These are phyloP conservation scores for Ovis canadensis DNA, from an alignment of 2,113 vertebrate species.

Conservation along the genomic window DNA sequence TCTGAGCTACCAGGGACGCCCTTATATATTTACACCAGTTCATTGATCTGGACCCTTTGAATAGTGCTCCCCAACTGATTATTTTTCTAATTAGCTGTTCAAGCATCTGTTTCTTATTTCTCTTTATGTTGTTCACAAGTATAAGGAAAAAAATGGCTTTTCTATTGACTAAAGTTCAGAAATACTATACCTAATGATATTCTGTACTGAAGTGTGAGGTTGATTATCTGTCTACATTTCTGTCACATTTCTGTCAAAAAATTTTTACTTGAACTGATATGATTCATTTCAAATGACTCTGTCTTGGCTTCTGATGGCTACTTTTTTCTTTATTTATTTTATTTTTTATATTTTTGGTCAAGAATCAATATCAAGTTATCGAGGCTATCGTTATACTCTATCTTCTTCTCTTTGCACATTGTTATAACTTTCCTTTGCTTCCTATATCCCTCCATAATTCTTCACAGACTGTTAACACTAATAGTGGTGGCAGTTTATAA, in stretches of 20 bases:
- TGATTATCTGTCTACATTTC: not conserved
- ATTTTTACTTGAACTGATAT: not conserved
- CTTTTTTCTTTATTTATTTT: not conserved
- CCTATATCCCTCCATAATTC: not conserved
- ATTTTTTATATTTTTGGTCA: not conserved
- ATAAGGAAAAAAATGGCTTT: not conserved
- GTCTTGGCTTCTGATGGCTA: not conserved
- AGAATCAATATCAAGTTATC: not conserved
- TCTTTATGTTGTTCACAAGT: not conserved
- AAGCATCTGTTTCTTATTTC: not conserved
- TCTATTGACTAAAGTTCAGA: not conserved
- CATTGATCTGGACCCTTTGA: not conserved
- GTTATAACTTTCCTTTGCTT: not conserved
- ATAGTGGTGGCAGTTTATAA: not conserved
- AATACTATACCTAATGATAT: not conserved
- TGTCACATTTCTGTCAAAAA: not conserved
- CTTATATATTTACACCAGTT: not conserved
- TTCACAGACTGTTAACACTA: not conserved
- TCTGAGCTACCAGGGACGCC: not conserved
- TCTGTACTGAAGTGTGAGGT: not conserved
- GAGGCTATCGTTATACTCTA: not conserved
- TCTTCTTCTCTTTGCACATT: not conserved
- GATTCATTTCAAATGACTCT: not conserved
- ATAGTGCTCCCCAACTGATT: not conserved
- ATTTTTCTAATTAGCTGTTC: not conserved